A percentile compares a stretch with the other conserved stretches of the same genome.
Conservation (phyloP, 2,113 vertebrate genomes). For the Canis aureus region DNA sequence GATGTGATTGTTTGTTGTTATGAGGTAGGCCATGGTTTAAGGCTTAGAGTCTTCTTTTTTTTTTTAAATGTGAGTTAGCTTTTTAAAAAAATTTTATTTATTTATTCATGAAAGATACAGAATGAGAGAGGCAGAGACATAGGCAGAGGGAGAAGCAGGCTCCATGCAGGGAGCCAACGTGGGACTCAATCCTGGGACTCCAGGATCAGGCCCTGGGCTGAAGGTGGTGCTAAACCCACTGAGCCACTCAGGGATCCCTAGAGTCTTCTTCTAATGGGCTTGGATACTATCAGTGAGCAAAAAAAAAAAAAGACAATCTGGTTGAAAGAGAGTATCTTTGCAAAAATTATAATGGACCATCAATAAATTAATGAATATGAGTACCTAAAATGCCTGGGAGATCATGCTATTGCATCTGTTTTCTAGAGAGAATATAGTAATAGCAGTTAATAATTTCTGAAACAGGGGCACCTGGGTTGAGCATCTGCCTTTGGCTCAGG, state of each 20-base stretch:
- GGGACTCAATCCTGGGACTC: too few species aligned
- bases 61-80: too few species aligned
- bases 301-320: slow-evolving; percentile 24
- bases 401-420: slow-evolving; percentile 17
- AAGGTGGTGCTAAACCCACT: too few species aligned
- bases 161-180: too few species aligned
- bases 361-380: slow-evolving; percentile 11
- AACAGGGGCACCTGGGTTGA: background rate
- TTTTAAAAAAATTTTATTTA: too few species aligned
- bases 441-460: slow-evolving; percentile 47
- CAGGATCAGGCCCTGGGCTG: too few species aligned
- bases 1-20: slow-evolving; percentile 17
- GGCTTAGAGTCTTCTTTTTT: background rate
- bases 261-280: background rate
- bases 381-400: slow-evolving; percentile 2
- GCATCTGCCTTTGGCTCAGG: too few species aligned
- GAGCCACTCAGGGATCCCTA: background rate
- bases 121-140: too few species aligned
- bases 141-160: too few species aligned
- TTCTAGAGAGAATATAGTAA: slow-evolving; percentile 32
- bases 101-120: too few species aligned
- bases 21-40: slow-evolving; percentile 22
- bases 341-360: slow-evolving; percentile 30
- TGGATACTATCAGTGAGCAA: background rate
- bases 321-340: slow-evolving; percentile 10